Evolutionary conservation across 2,888 invertebrate genomes (phyloP).

Genomic region (Dryobotodes eremita): DNA sequence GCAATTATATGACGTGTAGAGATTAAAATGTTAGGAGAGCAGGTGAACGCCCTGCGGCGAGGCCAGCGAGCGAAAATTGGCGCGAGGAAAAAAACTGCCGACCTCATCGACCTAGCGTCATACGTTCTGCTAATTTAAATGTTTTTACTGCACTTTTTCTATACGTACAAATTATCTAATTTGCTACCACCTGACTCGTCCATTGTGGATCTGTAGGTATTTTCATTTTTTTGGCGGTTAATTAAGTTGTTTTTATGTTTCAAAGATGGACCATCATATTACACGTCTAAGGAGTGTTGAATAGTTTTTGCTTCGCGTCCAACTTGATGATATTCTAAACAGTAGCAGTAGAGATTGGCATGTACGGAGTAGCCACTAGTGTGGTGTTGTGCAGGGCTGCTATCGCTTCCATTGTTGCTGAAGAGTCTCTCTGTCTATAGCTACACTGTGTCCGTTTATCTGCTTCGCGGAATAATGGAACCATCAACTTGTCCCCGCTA

Average conservation of each 20-base stretch:
- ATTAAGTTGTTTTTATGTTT: slow-evolving; percentile 28
- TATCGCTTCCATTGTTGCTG: slow-evolving; percentile 64
- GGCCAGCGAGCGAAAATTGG: slow-evolving; percentile 69
- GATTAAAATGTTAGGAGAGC: slow-evolving; percentile 73
- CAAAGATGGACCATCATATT: background rate
- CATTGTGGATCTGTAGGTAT: slow-evolving; percentile 45
- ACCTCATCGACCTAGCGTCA: slow-evolving; percentile 59
- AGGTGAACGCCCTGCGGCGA: slow-evolving; percentile 76
- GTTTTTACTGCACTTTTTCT: slow-evolving; percentile 60
- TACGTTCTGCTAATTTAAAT: slow-evolving; percentile 55
- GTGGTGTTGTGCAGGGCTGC: slow-evolving; percentile 39
- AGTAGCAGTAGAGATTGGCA: slow-evolving; percentile 26
- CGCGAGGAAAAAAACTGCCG: slow-evolving; percentile 64
- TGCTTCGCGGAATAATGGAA: slow-evolving; percentile 63
- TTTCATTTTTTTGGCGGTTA: slow-evolving; percentile 20
- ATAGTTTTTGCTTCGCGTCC: slow-evolving; percentile 1
- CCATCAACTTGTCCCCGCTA: slow-evolving; percentile 66
- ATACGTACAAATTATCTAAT: slow-evolving; percentile 55
- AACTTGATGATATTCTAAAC: slow-evolving; percentile 20
- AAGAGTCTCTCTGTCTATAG: slow-evolving; percentile 59
- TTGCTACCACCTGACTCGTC: slow-evolving; percentile 38
- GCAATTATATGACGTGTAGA: slow-evolving; percentile 71
- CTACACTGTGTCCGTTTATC: slow-evolving; percentile 56
- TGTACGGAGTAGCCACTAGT: slow-evolving; percentile 21
- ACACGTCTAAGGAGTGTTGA: background rate